Evolutionary conservation across 2,888 invertebrate species (phyloP).

Genomic region (Napeogenes sylphis): DNA sequence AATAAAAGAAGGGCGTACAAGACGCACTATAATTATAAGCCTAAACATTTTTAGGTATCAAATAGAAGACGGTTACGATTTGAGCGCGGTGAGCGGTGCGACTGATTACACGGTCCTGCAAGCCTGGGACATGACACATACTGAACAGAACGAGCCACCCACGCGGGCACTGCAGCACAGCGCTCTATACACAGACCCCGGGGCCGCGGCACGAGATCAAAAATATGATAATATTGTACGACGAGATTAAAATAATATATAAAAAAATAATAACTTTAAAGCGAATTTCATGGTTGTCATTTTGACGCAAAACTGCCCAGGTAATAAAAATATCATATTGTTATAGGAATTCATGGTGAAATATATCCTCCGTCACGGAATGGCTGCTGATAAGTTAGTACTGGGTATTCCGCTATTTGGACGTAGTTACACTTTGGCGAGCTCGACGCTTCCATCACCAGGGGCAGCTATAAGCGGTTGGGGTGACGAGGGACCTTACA

Average conservation of each 20-base stretch:
- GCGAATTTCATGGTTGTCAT: neutral
- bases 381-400: conserved; percentile 82
- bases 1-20: neutral
- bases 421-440: conserved; percentile 81
- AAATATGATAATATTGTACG: conserved; percentile 69
- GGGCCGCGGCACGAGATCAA: conserved; percentile 61
- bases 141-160: conserved; percentile 63
- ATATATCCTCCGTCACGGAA: conserved; percentile 80
- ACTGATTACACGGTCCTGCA: conserved; percentile 83
- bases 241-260: conserved; percentile 2
- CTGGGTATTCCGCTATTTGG: conserved; percentile 86
- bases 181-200: conserved; percentile 70
- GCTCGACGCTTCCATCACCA: conserved; percentile 69
- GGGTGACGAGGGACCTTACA: conserved; percentile 82
- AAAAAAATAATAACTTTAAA: neutral
- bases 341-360: conserved; percentile 81
- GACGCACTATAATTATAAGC: neutral
- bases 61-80: conserved; percentile 82
- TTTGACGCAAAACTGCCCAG: neutral
- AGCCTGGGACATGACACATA: conserved; percentile 78
- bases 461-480: conserved; percentile 79
- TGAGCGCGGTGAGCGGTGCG: conserved; percentile 76
- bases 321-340: neutral
- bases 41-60: conserved; percentile 56
- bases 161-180: conserved; percentile 70